A percentile compares a stretch with the other conserved stretches of the same genome.
These are phyloP conservation scores for Carollia perspicillata DNA, from an alignment of 2,113 vertebrate genomes.

Conservation along the genomic window DNA sequence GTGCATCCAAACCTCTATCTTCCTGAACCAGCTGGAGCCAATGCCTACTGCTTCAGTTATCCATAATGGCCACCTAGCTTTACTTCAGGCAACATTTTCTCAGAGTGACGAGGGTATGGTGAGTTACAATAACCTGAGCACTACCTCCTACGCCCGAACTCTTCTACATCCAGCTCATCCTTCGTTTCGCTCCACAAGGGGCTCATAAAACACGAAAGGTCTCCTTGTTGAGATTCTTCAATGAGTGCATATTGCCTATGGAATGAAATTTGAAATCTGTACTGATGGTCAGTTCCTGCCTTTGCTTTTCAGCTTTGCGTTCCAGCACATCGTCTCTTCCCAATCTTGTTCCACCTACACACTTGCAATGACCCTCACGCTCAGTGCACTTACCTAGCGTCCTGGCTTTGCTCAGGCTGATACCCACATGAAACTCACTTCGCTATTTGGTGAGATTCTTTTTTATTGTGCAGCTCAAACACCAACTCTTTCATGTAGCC, in stretches of 20 bases:
- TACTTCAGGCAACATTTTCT: neutral
- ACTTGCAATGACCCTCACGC: neutral
- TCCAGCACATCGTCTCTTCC: too few relatives aligned
- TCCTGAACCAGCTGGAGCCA: neutral
- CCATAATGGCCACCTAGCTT: neutral
- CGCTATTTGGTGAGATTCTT: neutral
- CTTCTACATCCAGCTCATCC: neutral
- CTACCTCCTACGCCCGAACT: neutral
- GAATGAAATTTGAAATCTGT: neutral
- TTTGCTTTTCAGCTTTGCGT: neutral
- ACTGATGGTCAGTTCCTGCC: too few relatives aligned
- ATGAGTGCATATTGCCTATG: neutral
- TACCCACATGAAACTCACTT: neutral
- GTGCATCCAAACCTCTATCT: neutral
- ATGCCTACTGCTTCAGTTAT: neutral
- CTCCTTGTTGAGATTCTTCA: neutral
- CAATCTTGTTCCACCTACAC: neutral
- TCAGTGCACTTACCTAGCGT: accelerated
- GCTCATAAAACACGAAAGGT: neutral
- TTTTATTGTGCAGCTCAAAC: neutral
- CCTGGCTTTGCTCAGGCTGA: neutral
- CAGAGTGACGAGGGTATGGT: neutral
- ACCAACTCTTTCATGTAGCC: neutral
- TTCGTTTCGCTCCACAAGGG: neutral
- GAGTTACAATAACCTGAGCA: neutral